These are phyloP conservation scores for Pelodiscus sinensis DNA, from an alignment of 2,113 vertebrate species.

Conservation along the genomic window DNA sequence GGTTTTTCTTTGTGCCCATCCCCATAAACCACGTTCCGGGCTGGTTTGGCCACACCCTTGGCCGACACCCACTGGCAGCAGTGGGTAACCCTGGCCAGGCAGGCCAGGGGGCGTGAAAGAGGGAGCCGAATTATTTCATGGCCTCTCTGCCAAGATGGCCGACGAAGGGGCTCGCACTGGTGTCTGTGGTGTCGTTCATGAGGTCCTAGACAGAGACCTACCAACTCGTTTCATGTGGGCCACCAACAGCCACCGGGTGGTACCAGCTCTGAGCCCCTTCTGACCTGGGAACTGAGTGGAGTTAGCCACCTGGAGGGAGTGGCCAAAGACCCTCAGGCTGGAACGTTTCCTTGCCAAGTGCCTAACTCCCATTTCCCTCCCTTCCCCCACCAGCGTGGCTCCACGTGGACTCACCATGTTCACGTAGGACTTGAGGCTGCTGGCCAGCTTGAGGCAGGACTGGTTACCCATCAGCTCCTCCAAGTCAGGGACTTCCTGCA, in stretches of 20 bases:
- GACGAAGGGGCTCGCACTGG: neutral
- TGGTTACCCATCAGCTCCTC: slow-evolving; percentile 82
- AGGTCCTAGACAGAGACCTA: neutral
- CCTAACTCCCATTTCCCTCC: neutral
- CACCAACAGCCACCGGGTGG: neutral
- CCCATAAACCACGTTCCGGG: no score
- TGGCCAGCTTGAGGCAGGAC: slow-evolving; percentile 86
- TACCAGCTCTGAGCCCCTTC: neutral
- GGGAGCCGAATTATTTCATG: neutral
- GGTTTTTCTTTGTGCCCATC: neutral
- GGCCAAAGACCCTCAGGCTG: neutral
- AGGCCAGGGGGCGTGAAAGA: neutral
- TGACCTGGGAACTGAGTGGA: neutral
- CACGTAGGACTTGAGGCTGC: slow-evolving; percentile 86
- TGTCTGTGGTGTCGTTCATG: neutral
- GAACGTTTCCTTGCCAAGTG: neutral
- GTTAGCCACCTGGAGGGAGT: neutral
- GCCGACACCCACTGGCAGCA: neutral
- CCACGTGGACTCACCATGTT: slow-evolving; percentile 75
- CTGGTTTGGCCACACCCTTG: neutral
- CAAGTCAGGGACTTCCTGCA: slow-evolving; percentile 78
- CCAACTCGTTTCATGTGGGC: neutral
- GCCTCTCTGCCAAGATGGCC: neutral
- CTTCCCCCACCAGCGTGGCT: rapidly evolving
- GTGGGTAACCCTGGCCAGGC: neutral